These are phyloP conservation scores for Laupala kohalensis DNA, from an alignment of 1,140 invertebrate species.

Conservation along the genomic window DNA sequence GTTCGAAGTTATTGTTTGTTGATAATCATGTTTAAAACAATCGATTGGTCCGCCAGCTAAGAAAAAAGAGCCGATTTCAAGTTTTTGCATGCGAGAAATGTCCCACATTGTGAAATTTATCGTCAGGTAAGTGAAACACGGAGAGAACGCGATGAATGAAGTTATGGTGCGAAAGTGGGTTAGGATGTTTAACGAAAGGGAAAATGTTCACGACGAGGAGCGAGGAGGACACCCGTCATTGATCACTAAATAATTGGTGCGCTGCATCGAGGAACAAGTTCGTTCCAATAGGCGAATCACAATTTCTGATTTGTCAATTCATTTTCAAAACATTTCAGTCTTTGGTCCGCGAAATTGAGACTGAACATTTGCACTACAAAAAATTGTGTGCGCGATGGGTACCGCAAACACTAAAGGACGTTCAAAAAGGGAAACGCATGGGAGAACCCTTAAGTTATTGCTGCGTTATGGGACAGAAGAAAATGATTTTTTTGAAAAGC, in stretches of 20 bases:
- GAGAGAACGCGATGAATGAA: no score
- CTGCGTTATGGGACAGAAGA: background rate
- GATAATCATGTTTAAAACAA: background rate
- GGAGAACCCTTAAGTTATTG: background rate
- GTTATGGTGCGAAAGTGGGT: no score
- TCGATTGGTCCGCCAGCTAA: background rate
- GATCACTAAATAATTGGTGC: no score
- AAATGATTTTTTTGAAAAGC: background rate
- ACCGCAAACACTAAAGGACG: background rate
- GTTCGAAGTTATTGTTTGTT: background rate
- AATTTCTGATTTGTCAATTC: no score
- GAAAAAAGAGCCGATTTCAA: background rate
- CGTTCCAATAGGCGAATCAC: no score
- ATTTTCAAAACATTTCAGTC: no score
- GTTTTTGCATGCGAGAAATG: background rate
- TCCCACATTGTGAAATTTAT: background rate
- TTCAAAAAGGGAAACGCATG: background rate
- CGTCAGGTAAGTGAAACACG: background rate
- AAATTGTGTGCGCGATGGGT: background rate
- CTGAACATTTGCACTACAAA: no score
- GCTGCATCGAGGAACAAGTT: no score
- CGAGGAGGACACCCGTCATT: no score
- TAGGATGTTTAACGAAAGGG: no score
- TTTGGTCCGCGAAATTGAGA: no score
- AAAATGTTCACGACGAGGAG: no score